These are phyloP conservation scores for Laterallus jamaicensis DNA, from an alignment of 2,113 vertebrate genomes.

Conservation along the genomic window DNA sequence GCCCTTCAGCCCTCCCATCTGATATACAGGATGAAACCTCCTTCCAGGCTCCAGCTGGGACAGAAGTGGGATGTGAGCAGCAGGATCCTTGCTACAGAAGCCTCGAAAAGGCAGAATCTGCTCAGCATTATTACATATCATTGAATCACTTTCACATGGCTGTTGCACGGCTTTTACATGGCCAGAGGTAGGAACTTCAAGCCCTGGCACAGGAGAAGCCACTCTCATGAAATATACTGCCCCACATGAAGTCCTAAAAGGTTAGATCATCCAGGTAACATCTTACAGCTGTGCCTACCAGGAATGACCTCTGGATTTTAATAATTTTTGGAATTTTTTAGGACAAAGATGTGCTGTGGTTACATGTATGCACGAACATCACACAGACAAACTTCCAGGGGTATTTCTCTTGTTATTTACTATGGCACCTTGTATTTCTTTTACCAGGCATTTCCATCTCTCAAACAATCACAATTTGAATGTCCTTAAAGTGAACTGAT, in stretches of 20 bases:
- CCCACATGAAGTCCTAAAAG: background rate
- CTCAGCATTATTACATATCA: too few relatives aligned
- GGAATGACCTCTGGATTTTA: background rate
- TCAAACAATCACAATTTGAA: conserved; percentile 39
- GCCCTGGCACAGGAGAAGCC: background rate
- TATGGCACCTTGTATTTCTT: background rate
- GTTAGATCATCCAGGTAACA: background rate
- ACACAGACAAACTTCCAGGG: background rate
- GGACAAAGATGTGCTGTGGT: background rate
- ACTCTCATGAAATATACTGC: background rate
- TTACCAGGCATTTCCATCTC: background rate
- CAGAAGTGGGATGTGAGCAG: background rate
- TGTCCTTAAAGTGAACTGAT: conserved; percentile 59
- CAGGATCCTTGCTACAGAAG: background rate
- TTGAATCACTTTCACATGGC: background rate
- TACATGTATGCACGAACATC: background rate
- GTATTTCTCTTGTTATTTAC: background rate
- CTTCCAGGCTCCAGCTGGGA: background rate
- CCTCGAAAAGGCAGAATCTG: too few relatives aligned
- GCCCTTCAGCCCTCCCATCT: background rate
- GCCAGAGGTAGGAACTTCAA: background rate
- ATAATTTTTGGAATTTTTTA: too few relatives aligned
- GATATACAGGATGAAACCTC: background rate
- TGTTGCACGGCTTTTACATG: background rate
- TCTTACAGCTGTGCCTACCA: background rate